These are phyloP conservation scores for Sula dactylatra DNA, from an alignment of 2,113 vertebrate genomes.

Conservation along the genomic window DNA sequence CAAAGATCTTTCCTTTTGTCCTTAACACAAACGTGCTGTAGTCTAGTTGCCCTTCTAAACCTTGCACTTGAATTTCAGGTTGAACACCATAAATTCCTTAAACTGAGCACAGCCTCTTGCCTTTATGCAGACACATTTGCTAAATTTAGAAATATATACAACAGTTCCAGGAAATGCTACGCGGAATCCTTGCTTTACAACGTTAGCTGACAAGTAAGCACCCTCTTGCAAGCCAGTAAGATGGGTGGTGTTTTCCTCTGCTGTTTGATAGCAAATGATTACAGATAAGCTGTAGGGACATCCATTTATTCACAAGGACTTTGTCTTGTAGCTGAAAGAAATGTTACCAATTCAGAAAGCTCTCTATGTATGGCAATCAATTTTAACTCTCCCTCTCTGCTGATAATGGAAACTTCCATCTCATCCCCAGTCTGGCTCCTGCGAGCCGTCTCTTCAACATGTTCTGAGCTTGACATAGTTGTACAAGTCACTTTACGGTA, in stretches of 20 bases:
- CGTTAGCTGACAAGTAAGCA: neutral
- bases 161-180: neutral
- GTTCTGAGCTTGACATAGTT: constrained; percentile 13
- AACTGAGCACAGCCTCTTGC: neutral
- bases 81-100: neutral
- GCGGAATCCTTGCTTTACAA: neutral
- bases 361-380: neutral
- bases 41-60: neutral
- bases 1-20: neutral
- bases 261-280: constrained; percentile 48
- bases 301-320: constrained; percentile 32
- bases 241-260: constrained; percentile 1
- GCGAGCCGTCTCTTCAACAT: neutral
- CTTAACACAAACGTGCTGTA: neutral
- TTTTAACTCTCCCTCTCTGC: constrained; percentile 45
- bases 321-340: constrained; percentile 26
- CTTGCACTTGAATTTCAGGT: neutral
- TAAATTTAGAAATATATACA: constrained; percentile 26
- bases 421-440: neutral
- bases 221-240: neutral
- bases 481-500: constrained; percentile 23
- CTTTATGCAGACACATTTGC: neutral
- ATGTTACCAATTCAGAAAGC: constrained; percentile 4
- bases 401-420: constrained; percentile 48
- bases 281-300: constrained; percentile 40